Evolutionary conservation across 2,113 vertebrate species (phyloP).

Genomic region (Calonectris borealis): DNA sequence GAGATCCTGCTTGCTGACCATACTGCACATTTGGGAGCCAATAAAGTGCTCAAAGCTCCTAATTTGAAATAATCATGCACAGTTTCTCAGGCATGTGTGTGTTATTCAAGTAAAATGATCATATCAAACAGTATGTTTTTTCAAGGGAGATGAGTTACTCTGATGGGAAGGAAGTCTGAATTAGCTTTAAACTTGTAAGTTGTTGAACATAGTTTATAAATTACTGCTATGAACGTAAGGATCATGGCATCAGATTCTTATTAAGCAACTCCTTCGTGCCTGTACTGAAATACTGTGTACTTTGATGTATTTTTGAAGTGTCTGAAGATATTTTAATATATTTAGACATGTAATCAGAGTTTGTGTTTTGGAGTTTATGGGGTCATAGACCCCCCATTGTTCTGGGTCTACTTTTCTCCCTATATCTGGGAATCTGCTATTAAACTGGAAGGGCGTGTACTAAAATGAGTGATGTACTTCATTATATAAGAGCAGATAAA

Average conservation of each 20-base stretch:
- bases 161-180: not conserved
- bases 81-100: not conserved
- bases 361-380: not conserved
- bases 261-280: not conserved
- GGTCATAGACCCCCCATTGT: not conserved
- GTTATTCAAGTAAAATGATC: not conserved
- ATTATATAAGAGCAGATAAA: constrained; percentile 25
- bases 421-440: not conserved
- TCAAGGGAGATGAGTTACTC: not conserved
- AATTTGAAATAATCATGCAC: not conserved
- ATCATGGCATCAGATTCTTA: not conserved
- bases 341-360: not conserved
- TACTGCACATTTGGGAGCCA: not conserved
- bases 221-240: not conserved
- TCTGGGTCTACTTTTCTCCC: not conserved
- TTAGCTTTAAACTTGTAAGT: not conserved
- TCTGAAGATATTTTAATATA: not conserved
- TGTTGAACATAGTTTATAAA: not conserved
- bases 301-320: not conserved
- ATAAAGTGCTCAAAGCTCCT: not conserved
- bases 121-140: not conserved
- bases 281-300: not conserved
- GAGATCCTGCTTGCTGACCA: not conserved
- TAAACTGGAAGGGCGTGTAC: not conserved
- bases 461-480: not conserved